Percentiles rank a stretch among this genome's conserved stretches.
Evolutionary conservation across 1,140 invertebrate genomes (phyloP).

Genomic region (Drosophila pallidifrons): DNA sequence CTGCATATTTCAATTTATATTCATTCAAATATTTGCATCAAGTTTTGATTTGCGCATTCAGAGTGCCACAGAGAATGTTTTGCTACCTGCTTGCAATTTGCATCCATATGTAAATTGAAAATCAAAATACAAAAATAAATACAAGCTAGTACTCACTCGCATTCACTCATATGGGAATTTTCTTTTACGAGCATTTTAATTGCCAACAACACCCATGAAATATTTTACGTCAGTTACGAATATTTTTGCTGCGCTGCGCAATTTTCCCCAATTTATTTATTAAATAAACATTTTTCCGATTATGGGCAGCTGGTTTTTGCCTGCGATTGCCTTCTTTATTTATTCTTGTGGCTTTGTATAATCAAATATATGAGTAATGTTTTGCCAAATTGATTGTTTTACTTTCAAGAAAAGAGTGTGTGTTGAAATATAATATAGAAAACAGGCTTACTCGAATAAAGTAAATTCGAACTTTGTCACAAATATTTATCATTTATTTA

Average conservation of each 20-base stretch:
- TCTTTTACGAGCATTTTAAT: slow-evolving; percentile 69
- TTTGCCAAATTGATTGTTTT: neutral
- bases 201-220: slow-evolving; percentile 28
- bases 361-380: slow-evolving; percentile 4
- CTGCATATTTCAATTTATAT: neutral
- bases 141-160: neutral
- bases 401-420: neutral
- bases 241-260: slow-evolving; percentile 45
- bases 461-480: too few species aligned
- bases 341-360: slow-evolving; percentile 19
- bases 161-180: slow-evolving; percentile 35
- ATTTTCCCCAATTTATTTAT: slow-evolving; percentile 70
- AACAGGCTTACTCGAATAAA: too few species aligned
- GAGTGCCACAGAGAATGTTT: slow-evolving; percentile 6
- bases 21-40: slow-evolving; percentile 47
- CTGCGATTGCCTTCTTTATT: slow-evolving; percentile 36
- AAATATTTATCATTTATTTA: neutral
- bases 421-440: too few species aligned
- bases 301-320: slow-evolving; percentile 35
- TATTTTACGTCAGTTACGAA: slow-evolving; percentile 18
- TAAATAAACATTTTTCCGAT: slow-evolving; percentile 69
- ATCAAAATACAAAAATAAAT: neutral
- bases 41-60: slow-evolving; percentile 38
- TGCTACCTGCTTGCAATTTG: slow-evolving; percentile 45
- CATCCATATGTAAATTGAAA: slow-evolving; percentile 12